Evolutionary conservation across 2,113 vertebrate genomes (phyloP), one percentile per base, ranked within the genome.

Genomic region (Electrona antarctica): DNA sequence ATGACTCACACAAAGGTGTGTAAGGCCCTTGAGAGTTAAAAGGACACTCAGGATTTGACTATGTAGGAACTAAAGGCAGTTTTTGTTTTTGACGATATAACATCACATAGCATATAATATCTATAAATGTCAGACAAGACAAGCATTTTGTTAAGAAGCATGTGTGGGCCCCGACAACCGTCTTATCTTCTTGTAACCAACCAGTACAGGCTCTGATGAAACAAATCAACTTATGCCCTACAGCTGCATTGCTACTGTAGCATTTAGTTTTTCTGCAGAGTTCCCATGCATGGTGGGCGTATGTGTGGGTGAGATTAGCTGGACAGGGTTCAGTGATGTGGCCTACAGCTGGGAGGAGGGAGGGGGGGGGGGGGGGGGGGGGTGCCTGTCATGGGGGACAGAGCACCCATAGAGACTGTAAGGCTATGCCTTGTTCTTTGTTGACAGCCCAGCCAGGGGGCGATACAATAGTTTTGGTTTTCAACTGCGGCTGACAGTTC

Each of bases 371-470:
- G 79, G 63, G 55, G 21, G 21, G 21, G 1, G 50, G 65, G 79
- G 63, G 55, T 21, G 21, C 21, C 21, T 21, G 21, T 21, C 57
- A 45, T 73, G 65, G 66, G 71, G 73, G 71, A 83, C 62, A 82
- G 55, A 74, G 75, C 79, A 81, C 87, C 78, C 78, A 77, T 74
- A 60, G 47, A 41, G 12, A 55, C 67, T 60, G 70, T 71, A 49
- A 81, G 62, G 66, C 70, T 71, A 85, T 80, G 56, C 51, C 48
- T 83, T 84, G 81, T 86, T 81, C 75, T 78, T 81, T 79, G 71
- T 77, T 77, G 82, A 78, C 62, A 72, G 29, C 46, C 46, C 56
- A 80, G 84, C 63, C 21, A 21, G 21, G 15, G 64, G 73, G 47
- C 45, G 57, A 52, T 9, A 64, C 10, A 4, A 13, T 12, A 7